Evolutionary conservation across 1,140 invertebrate genomes (phyloP), one percentile per base, ranked within the genome.

Genomic region (Tetranychus cinnabarinus): DNA sequence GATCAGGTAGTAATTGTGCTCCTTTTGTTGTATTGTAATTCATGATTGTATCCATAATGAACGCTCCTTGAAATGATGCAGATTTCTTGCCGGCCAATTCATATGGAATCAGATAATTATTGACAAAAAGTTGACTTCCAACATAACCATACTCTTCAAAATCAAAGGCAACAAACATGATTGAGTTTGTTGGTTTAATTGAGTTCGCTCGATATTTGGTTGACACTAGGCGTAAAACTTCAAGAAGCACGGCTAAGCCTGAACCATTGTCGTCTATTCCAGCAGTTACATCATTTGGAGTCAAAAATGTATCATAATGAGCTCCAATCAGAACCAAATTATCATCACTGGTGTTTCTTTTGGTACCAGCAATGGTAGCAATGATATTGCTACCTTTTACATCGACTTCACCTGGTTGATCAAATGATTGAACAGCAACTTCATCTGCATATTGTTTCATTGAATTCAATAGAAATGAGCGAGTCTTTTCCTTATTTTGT

Each of bases 111-210:
- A 74, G 63, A 59, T 70, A 72, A 48, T 74, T 69, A 59, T 72
- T 70, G 12, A 74, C 70, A 61, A 74, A 74, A 39, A 68, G 68
- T 36, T 70, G 61, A 8, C 72, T 72, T 1, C 72, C 73, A 62
- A 72, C 66, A 37, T 65, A 66, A 31, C 70, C 72, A n/a, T 69
- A 64, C 66, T 73, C 72, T 66, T 75, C 74, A 52, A 72, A 61
- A 63, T 75, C 74, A 66, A 75, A 75, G 1, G 72, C 71, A 1
- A 74, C 74, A 61, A 75, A 75, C 36, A 75, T 68, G 13, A 75
- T 63, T 8, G 67, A 67, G 61, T 71, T 67, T 47, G 68, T 67
- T 6, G 68, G 59, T 62, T 37, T 63, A 64, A 71, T 73, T 6
- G 66, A 42, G 68, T 63, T 13, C 69, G 54, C 23, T 74, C 61